A percentile compares a stretch with the other conserved stretches of the same genome.
Conservation (phyloP, 2,888 invertebrate genomes). For the Polymixis flavicincta region DNA sequence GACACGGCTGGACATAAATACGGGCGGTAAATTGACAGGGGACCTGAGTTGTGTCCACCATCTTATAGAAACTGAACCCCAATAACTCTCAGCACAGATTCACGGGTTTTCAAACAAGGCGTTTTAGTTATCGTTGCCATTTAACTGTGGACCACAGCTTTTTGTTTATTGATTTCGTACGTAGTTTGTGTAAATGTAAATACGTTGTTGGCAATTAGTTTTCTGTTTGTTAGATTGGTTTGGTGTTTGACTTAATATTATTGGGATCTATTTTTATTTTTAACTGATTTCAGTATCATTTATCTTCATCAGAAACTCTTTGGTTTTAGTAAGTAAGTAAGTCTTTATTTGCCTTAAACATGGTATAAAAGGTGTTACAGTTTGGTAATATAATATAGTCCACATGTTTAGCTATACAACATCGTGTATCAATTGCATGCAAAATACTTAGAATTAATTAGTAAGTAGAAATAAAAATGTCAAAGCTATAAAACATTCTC, state of each 20-base stretch:
- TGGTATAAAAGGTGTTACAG: no score
- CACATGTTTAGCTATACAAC: no score
- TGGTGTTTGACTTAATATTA: conserved; percentile 17
- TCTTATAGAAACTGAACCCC: conserved; percentile 82
- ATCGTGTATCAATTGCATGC: no score
- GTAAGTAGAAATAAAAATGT: no score
- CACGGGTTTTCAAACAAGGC: conserved; percentile 81
- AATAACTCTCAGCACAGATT: conserved; percentile 82
- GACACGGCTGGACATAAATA: conserved; percentile 68
- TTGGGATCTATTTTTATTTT: conserved; percentile 7
- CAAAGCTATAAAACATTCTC: no score
- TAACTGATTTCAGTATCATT: not conserved
- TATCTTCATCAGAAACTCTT: not conserved
- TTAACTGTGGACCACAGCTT: conserved; percentile 52
- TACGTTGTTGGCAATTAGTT: conserved; percentile 51
- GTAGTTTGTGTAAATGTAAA: conserved; percentile 31
- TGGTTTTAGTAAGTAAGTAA: no score
- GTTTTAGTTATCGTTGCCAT: conserved; percentile 76
- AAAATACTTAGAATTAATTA: no score
- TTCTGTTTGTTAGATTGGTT: conserved; percentile 29
- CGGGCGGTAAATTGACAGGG: conserved; percentile 82
- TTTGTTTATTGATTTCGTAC: conserved; percentile 54
- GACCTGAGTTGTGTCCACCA: conserved; percentile 81
- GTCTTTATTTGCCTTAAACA: no score
- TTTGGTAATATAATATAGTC: no score